Evolutionary conservation across 2,797 vertebrate genomes (phyloP), one percentile per base, ranked within the genome.

Genomic region (Neomorphus geoffroyi): DNA sequence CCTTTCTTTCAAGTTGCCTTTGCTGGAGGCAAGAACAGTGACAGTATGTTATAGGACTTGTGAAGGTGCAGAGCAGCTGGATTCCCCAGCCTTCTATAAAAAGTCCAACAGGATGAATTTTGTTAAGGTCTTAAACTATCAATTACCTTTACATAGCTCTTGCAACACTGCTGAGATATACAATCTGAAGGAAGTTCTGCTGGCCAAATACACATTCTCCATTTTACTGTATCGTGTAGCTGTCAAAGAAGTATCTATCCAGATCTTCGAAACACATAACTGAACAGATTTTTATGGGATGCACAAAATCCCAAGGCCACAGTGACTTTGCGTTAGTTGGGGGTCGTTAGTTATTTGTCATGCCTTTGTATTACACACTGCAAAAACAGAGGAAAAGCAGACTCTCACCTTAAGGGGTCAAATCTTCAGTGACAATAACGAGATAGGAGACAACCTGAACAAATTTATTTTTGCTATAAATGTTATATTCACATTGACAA

Each of bases 61-160:
- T 80, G 53, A 41, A 94, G 93, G 90, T 93, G 60, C 80, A 95
- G 70, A 94, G 86, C 92, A 95, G 90, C 82, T 93, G 90, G 82
- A 86, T 94, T 96, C 80, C 91, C 87, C 87, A 72, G 73, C 60
- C 82, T 93, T 92, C 90, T 88, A 86, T 91, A 92, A 94, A 91
- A 96, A 93, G 66, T 71, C 90, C 87, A 92, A 90, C 54, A 94
- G 94, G 92, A 93, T 93, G 89, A 90, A 92, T 96, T 97, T 96
- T 94, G 79, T 90, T 88, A 86, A 80, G 82, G 70, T 84, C 77
- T 90, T 81, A 93, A 93, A 88, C 94, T 86, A 96, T 92, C 87
- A 94, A 93, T 95, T 94, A 94, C 91, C 85, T 95, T 93, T 95
- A 91, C 87, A 37, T 45, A 66, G 89, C 91, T 91, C 92, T 84